Evolutionary conservation across 37 sponge, comb jelly and placozoan species (phyloP), one percentile per base, ranked within the genome.

Genomic region (Petrosia ficiformis): DNA sequence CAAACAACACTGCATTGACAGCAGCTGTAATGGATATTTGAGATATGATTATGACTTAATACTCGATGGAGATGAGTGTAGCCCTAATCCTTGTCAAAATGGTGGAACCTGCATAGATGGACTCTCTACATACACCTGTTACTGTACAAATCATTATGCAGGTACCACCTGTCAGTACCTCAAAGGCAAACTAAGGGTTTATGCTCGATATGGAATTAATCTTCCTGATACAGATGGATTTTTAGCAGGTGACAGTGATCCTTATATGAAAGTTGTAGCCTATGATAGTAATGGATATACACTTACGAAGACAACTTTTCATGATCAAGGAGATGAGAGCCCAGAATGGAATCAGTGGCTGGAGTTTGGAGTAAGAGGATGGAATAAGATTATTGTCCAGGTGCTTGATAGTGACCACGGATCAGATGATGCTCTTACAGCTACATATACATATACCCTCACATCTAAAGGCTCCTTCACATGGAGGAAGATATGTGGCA

Each of bases 261-360:
- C 77, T 30, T 77, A 77, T 32, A 16, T 77, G 28, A 22, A 32
- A 32, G 54, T 77, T 6, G 44, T 66, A 26, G 77, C 77, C 0
- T 66, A 41, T 43, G 48, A 65, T 44, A 2, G 2, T n/a, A 8
- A n/a, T 39, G 77, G 77, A 1, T 48, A 19, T 33, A 32, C 67
- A 29, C 1, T 14, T 8, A 2, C 1, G 2, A 41, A 31, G 5
- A 48, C n/a, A 40, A 77, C 77, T 4, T 25, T 6, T 10, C 26
- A 31, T 3, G 67, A 77, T 6, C 28, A 41, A 5, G 68, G 68
- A 39, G 77, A 77, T 36, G 48, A 77, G 67, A 65, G 67, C 44
- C 77, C 77, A 10, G 67, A 65, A 16, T 77, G 77, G 77, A 43
- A 77, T 42, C 67, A 77, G 34, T 39, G 41, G 42, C 64, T 77